Conservation (phyloP, 1,140 invertebrate species). For the Oedothorax gibbosus region DNA sequence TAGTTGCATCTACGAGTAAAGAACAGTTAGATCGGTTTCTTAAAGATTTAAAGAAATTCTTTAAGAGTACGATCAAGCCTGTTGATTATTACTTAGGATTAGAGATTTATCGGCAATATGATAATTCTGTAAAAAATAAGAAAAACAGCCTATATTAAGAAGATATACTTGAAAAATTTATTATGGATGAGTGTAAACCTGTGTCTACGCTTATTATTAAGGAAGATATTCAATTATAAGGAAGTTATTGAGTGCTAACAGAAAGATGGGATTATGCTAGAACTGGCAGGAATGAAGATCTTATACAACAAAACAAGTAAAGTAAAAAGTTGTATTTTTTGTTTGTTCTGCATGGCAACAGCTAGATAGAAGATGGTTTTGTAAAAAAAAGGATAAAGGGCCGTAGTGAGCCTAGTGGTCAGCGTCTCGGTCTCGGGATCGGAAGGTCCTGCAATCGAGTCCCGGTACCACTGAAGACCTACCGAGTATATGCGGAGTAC, state of each 20-base stretch:
- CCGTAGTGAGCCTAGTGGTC: no score
- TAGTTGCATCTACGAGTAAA: slow-evolving; percentile 2
- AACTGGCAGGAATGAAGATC: neutral
- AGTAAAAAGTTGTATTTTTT: neutral
- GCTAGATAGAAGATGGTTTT: neutral
- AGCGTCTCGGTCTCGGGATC: no score
- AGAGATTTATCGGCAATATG: neutral
- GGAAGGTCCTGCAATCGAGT: no score
- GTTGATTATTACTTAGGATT: slow-evolving; percentile 28
- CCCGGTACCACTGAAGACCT: no score
- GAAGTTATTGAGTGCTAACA: no score
- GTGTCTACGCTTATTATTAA: no score
- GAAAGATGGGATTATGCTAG: neutral
- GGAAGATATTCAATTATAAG: slow-evolving; percentile 54
- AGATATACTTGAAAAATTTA: no score
- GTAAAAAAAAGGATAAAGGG: no score
- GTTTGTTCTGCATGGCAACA: neutral
- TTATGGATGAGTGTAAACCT: no score
- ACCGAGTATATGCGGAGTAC: no score
- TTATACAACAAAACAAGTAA: neutral
- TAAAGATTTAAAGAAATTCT: slow-evolving; percentile 24
- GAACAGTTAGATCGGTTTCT: neutral
- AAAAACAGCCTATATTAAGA: slow-evolving; percentile 26
- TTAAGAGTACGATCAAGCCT: slow-evolving; percentile 35
- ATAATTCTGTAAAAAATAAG: slow-evolving; percentile 37